Percentiles rank a stretch among this genome's conserved stretches.
These are phyloP conservation scores for Triplophysa tibetana DNA, from an alignment of 2,113 vertebrate species.

Conservation along the genomic window DNA sequence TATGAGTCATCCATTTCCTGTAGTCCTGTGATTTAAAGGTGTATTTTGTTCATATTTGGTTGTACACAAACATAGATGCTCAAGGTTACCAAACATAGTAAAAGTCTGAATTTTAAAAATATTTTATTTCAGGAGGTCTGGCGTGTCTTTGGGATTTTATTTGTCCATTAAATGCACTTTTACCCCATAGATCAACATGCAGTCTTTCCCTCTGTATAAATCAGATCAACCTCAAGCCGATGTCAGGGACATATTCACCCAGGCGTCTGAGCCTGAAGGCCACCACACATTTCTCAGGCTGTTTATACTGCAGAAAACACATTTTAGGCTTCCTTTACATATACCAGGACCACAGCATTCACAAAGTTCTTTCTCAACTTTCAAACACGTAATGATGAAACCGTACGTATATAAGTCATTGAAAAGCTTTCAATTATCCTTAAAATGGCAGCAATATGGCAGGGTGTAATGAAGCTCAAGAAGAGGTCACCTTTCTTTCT, in stretches of 20 bases:
- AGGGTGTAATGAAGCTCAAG: constrained; percentile 55
- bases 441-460: constrained; percentile 43
- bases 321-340: not conserved
- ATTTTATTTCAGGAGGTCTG: too few species aligned
- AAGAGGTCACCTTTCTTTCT: constrained; percentile 70
- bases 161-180: not conserved
- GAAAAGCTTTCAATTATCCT: constrained; percentile 52
- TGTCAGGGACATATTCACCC: not conserved
- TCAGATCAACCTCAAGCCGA: constrained; percentile 1
- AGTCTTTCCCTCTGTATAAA: not conserved
- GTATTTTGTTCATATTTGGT: too few species aligned
- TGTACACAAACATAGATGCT: too few species aligned
- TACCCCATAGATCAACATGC: not conserved
- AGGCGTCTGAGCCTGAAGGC: not conserved
- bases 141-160: not conserved
- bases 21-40: too few species aligned
- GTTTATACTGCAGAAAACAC: not conserved
- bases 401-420: not conserved
- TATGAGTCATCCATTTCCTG: too few species aligned
- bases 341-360: not conserved
- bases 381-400: constrained; percentile 20
- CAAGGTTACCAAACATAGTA: not conserved
- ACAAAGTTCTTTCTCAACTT: constrained; percentile 12
- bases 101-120: not conserved
- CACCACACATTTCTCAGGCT: not conserved